Conservation (phyloP, 1,140 invertebrate genomes). For the Manduca sexta region DNA sequence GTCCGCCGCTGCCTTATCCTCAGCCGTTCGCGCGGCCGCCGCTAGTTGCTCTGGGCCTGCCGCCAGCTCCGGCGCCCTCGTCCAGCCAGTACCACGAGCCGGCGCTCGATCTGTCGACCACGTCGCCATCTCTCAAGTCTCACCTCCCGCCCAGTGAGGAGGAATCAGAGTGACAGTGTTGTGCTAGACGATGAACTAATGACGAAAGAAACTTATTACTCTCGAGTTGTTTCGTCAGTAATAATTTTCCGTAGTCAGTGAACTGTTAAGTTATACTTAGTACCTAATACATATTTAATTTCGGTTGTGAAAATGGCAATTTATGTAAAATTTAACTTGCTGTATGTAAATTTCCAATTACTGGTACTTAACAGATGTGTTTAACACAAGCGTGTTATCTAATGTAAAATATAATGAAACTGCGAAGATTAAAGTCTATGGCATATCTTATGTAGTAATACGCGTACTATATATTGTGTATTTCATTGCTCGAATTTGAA, state of each 20-base stretch:
- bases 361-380: conserved; percentile 61
- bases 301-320: conserved; percentile 72
- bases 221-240: conserved; percentile 22
- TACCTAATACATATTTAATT: conserved; percentile 69
- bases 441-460: conserved; percentile 40
- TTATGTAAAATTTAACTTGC: conserved; percentile 63
- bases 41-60: conserved; percentile 1
- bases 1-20: conserved; percentile 6
- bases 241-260: conserved; percentile 42
- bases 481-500: too few relatives aligned
- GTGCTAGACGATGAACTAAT: conserved; percentile 49
- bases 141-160: conserved; percentile 31
- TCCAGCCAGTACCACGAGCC: conserved; percentile 26
- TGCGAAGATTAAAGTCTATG: conserved; percentile 32
- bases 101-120: conserved; percentile 47
- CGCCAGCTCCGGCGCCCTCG: neutral
- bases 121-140: conserved; percentile 30
- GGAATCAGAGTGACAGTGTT: conserved; percentile 58
- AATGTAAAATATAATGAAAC: conserved; percentile 42
- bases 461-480: neutral
- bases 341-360: conserved; percentile 59
- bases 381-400: conserved; percentile 59
- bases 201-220: conserved; percentile 38
- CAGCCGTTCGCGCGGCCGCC: conserved; percentile 7
- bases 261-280: conserved; percentile 60